Evolutionary conservation across 2,888 invertebrate genomes (phyloP), one percentile per base, ranked within the genome.

Genomic region (Lutraria lutraria): DNA sequence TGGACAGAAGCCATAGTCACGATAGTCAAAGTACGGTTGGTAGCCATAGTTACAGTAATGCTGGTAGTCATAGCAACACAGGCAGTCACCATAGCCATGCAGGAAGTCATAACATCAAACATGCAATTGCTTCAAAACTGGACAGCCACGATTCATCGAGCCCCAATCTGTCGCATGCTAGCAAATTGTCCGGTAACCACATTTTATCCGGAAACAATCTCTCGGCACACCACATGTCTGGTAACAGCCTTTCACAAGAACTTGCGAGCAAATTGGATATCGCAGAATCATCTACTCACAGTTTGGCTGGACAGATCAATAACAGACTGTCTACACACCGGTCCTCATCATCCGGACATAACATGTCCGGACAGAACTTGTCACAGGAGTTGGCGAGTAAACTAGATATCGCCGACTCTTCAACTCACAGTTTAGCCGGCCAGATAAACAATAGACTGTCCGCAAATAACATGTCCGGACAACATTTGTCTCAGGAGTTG

Each of bases 1-100:
- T 92, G 92, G 87, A 91, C 76, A 54, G 85, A 21, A 53, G 90
- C 89, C 82, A 89, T 16, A 87, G 63, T 82, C 72, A 89, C 83
- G 54, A 88, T 19, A 85, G 56, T 52, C 85, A 81, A n/a, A 81
- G 76, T 15, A 34, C 76, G 31, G 76, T 31, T 31, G 34, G 76
- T 76, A 76, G 76, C 15, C 76, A 34, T 31, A 76, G 72, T 15
- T 25, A 25, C 25, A 31, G 25, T 29, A 43, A 43, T 43, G 43
- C 43, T 43, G 72, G 72, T 19, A 72, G 76, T 31, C 76, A 34
- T 76, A 31, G 76, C 31, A 31, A 31, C 31, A 21, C 76, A 13
- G 63, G 63, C 10, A 63, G 63, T 63, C 21, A 63, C n/a, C 15
- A 21, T 63, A 76, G 76, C 34, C 29, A 76, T 19, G 34, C 76